Percentiles rank a stretch among this genome's conserved stretches.
phyloP scores from a whole-genome alignment of 2,797 vertebrate species.

The Cyclopterus lumpus region DNA sequence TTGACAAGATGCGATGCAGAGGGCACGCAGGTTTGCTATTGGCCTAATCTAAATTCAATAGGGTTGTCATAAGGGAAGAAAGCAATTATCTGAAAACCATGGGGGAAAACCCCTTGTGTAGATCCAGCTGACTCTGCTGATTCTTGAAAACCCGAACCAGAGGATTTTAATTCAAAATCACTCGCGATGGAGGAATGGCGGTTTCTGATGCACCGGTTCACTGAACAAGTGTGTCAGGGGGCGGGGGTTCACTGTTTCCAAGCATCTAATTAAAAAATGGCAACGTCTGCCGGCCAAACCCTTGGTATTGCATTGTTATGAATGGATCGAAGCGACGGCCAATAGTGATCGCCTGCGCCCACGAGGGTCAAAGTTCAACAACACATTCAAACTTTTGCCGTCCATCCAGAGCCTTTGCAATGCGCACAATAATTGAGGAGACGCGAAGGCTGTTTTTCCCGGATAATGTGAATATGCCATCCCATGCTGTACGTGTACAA shows the following conservation, averaged over 20 bases:
- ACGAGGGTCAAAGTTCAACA: not conserved
- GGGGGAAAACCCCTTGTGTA: slow-evolving; percentile 54
- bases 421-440: no score
- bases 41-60: slow-evolving; percentile 73
- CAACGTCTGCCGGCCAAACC: not conserved
- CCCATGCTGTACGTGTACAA: no score
- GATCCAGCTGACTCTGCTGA: slow-evolving; percentile 54
- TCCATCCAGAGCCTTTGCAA: no score
- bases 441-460: not conserved
- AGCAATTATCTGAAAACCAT: slow-evolving; percentile 67
- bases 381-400: not conserved
- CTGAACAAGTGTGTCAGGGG: not conserved
- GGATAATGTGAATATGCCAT: not conserved
- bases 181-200: not conserved
- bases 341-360: not conserved
- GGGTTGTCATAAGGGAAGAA: slow-evolving; percentile 64
- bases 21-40: slow-evolving; percentile 58
- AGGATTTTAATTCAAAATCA: slow-evolving; percentile 30
- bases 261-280: not conserved
- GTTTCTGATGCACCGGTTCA: not conserved
- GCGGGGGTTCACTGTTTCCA: not conserved
- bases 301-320: not conserved
- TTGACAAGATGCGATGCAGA: slow-evolving; percentile 60
- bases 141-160: slow-evolving; percentile 25
- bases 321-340: not conserved